Percentiles rank a stretch among this genome's conserved stretches.
These are phyloP conservation scores for Drosophila varians DNA, from an alignment of 1,140 invertebrate genomes.

Conservation along the genomic window DNA sequence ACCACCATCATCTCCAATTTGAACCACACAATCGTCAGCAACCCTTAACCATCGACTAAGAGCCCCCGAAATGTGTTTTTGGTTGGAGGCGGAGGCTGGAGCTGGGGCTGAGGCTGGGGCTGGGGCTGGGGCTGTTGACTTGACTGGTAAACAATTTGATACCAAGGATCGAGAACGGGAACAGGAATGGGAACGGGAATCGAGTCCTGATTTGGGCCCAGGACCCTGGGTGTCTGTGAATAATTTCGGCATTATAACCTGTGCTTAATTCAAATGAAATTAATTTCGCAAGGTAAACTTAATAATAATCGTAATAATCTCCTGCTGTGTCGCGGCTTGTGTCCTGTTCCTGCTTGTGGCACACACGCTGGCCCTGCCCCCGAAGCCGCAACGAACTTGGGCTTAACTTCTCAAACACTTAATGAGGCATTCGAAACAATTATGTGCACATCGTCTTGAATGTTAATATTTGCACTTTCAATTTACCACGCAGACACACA, in stretches of 20 bases:
- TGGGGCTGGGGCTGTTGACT: constrained; percentile 17
- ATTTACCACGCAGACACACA: constrained; percentile 50
- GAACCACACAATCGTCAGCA: constrained; percentile 41
- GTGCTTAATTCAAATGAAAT: constrained; percentile 81
- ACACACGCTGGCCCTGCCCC: neutral
- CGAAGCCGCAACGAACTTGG: constrained; percentile 22
- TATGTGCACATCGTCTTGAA: constrained; percentile 68
- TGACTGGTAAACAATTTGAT: constrained; percentile 56
- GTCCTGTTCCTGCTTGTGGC: constrained; percentile 16
- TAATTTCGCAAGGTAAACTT: constrained; percentile 77
- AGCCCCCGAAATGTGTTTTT: constrained; percentile 24
- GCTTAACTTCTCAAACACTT: constrained; percentile 75
- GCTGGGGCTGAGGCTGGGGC: too few species aligned
- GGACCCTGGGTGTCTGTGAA: constrained; percentile 71
- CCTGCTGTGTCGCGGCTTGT: constrained; percentile 46
- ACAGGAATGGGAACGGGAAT: constrained; percentile 1
- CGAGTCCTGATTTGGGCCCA: constrained; percentile 41
- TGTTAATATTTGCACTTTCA: constrained; percentile 77
- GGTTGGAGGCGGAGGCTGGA: too few species aligned
- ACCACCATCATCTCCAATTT: constrained; percentile 16
- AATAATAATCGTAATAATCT: constrained; percentile 74
- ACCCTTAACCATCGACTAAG: constrained; percentile 48
- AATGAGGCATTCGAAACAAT: constrained; percentile 79
- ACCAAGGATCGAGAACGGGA: neutral
- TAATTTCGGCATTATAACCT: constrained; percentile 80